Evolutionary conservation across 2,113 vertebrate genomes (phyloP).

Genomic region (Clarias macrocephalus): DNA sequence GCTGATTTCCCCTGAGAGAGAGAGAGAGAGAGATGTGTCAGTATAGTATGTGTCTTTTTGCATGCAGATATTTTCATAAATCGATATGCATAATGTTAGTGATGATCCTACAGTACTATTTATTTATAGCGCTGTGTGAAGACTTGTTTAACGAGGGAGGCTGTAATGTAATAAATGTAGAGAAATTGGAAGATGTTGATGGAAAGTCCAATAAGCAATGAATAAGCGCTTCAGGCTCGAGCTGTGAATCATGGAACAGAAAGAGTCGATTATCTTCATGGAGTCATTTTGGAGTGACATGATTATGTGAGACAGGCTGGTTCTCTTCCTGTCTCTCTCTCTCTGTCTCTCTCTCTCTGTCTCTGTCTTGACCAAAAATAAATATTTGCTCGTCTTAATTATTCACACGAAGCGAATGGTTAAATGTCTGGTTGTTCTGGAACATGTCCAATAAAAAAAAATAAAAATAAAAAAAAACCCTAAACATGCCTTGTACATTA

Average conservation of each 20-base stretch:
- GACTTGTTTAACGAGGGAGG: no score
- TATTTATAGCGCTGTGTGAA: not conserved
- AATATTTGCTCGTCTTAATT: constrained; percentile 5
- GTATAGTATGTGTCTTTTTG: not conserved
- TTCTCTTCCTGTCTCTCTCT: not conserved
- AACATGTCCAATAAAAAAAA: not conserved
- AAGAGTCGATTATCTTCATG: not conserved
- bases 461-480: no score
- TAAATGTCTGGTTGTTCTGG: not conserved
- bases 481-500: no score
- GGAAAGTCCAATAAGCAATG: not conserved
- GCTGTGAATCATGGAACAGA: not conserved
- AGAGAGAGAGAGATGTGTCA: not conserved
- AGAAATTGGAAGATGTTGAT: not conserved
- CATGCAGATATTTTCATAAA: not conserved
- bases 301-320: not conserved
- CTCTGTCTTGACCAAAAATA: not conserved
- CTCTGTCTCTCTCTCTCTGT: not conserved
- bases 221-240: not conserved
- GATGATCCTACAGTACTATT: not conserved
- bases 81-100: not conserved
- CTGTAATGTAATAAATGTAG: not conserved
- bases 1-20: not conserved
- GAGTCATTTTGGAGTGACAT: not conserved
- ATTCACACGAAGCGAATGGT: not conserved